Evolutionary conservation across 2,797 vertebrate genomes (phyloP), one percentile per base, ranked within the genome.

Genomic region (Podarcis siculus): DNA sequence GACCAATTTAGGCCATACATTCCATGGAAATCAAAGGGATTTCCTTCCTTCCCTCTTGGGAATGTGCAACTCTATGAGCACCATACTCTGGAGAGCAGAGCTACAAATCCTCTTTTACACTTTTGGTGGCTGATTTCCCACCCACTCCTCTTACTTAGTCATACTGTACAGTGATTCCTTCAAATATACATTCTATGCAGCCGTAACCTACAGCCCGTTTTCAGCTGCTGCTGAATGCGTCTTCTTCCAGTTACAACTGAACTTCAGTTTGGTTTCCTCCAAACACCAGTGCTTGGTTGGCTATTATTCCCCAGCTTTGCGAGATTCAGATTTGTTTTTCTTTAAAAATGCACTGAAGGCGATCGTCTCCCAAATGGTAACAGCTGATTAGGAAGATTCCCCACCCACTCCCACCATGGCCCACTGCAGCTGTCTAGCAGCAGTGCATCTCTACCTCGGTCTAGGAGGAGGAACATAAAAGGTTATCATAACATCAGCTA

Each of bases 381-480:
- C n/a, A 86, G 79, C 49, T 85, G 78, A 76, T 67, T 85, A 35
- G 15, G 72, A 89, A 69, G 35, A 49, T 32, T 35, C 25, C 23
- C 32, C n/a, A 12, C 5, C 21, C 27, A 2, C 32, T 10, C 32
- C 12, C 58, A 5, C 17, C 45, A 7, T 5, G 13, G 30, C 15
- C 5, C 7, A 37, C 78, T 86, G 71, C 83, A 61, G 61, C 45
- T 86, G 61, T 45, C 61, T 76, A 45, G 39, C 15, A 85, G 39
- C 9, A 82, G 5, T 5, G 86, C 78, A 67, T 76, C 78, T 81
- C 82, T 67, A 81, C 42, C 32, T 79, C 30, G 21, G 3, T 27
- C 61, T 76, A 10, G 3, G 32, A 69, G 32, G n/a, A 73, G 82
- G 25, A 55, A 82, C 66, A 27, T 35, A 85, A 77, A 79, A 80